These are phyloP conservation scores for Hepsetus odoe DNA, from an alignment of 2,113 vertebrate genomes.

Conservation along the genomic window DNA sequence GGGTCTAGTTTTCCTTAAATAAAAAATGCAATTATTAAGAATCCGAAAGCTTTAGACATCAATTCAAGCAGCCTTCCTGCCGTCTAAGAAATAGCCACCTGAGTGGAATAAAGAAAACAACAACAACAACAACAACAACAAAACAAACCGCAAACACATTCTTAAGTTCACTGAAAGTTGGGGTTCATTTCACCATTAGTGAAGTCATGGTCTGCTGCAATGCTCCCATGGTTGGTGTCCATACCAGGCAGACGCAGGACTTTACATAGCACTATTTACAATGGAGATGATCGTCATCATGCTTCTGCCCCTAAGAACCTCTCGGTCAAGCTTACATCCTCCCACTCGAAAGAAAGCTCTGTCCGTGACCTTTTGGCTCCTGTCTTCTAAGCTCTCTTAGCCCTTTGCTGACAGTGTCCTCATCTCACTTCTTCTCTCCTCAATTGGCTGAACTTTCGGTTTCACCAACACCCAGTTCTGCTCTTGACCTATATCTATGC, in stretches of 20 bases:
- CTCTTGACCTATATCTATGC: neutral
- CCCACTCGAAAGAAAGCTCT: neutral
- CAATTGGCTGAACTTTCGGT: neutral
- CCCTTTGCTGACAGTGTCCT: neutral
- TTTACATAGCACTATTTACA: neutral
- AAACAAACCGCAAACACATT: neutral
- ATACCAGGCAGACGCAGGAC: neutral
- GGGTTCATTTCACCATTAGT: neutral
- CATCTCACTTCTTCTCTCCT: neutral
- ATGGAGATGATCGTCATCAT: neutral
- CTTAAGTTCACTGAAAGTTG: neutral
- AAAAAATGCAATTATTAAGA: too few species aligned
- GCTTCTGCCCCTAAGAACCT: neutral
- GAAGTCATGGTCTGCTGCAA: neutral
- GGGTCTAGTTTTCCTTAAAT: too few species aligned
- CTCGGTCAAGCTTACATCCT: neutral
- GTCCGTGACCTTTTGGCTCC: neutral
- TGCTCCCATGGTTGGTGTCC: neutral
- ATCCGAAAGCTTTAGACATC: neutral
- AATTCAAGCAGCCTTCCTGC: neutral
- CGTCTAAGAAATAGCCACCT: neutral
- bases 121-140: neutral
- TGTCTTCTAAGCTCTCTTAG: neutral
- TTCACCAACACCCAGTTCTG: neutral
- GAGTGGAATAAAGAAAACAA: too few species aligned